Percentiles rank a stretch among this genome's conserved stretches.
phyloP scores from a whole-genome alignment of 1,140 invertebrate species.

The Goniozus legneri region DNA sequence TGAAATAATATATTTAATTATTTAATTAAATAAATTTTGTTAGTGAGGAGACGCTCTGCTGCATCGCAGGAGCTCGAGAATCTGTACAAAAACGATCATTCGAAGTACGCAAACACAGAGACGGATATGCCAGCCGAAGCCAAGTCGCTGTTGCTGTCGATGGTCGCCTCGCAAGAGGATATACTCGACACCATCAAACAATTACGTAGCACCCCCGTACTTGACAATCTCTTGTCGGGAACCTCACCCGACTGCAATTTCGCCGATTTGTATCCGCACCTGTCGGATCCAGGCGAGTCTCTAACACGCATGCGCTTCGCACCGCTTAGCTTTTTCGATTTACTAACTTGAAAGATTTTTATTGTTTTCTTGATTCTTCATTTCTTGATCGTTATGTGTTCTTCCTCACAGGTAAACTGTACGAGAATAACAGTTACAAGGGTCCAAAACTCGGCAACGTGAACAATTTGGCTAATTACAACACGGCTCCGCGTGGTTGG shows the following conservation, averaged over 20 bases:
- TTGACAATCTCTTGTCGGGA: slow-evolving; percentile 37
- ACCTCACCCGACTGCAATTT: slow-evolving; percentile 28
- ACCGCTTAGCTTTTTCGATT: neutral
- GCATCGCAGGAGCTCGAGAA: slow-evolving; percentile 24
- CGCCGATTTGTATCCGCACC: slow-evolving; percentile 15
- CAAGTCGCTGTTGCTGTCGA: slow-evolving; percentile 36
- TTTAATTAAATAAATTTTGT: slow-evolving; percentile 8
- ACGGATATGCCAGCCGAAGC: slow-evolving; percentile 21
- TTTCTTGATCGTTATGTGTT: no score
- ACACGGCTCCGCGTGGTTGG: slow-evolving; percentile 79
- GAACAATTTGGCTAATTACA: slow-evolving; percentile 63
- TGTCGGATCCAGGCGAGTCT: slow-evolving; percentile 34
- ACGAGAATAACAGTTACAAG: slow-evolving; percentile 34
- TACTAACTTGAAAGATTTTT: slow-evolving; percentile 3
- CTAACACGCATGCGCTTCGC: slow-evolving; percentile 29
- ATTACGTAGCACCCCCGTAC: slow-evolving; percentile 35
- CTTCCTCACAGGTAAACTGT: slow-evolving; percentile 37
- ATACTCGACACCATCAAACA: slow-evolving; percentile 39
- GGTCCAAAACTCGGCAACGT: slow-evolving; percentile 49
- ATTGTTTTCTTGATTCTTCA: no score
- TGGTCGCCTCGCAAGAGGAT: slow-evolving; percentile 38
- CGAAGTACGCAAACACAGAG: slow-evolving; percentile 23
- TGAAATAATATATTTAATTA: no score
- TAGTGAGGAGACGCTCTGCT: slow-evolving; percentile 11
- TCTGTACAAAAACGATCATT: slow-evolving; percentile 18